Conservation (phyloP, 1,140 invertebrate species). For the Scylla paramamosain region DNA sequence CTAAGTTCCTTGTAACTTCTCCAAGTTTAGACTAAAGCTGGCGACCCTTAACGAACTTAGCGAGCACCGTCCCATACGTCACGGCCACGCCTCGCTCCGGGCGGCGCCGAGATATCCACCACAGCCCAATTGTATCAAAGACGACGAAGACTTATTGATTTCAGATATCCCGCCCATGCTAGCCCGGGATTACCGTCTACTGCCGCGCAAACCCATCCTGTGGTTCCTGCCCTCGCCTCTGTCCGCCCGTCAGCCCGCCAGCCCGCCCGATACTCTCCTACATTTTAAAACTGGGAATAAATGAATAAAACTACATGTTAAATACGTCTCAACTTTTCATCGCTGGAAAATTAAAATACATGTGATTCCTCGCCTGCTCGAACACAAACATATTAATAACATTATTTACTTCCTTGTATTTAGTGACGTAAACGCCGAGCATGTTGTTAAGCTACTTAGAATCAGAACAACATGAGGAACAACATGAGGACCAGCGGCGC, state of each 20-base stretch:
- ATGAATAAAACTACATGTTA: background rate
- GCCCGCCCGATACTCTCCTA: background rate
- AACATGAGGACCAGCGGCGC: too few relatives aligned
- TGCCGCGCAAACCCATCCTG: background rate
- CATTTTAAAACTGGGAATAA: background rate
- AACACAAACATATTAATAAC: too few relatives aligned
- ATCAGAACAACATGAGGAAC: too few relatives aligned
- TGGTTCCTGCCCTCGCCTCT: background rate
- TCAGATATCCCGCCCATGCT: slow-evolving; percentile 9
- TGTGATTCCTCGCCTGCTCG: too few relatives aligned
- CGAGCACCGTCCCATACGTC: slow-evolving; percentile 5
- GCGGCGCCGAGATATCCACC: background rate
- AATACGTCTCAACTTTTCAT: background rate
- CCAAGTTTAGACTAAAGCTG: slow-evolving; percentile 40
- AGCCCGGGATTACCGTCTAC: background rate
- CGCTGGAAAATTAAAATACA: too few relatives aligned
- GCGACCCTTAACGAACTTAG: slow-evolving; percentile 46
- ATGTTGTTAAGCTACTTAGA: too few relatives aligned
- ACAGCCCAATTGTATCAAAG: slow-evolving; percentile 34
- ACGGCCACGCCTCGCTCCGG: background rate
- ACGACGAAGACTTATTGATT: slow-evolving; percentile 47
- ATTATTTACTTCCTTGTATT: too few relatives aligned
- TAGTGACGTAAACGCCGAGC: background rate
- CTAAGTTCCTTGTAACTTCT: slow-evolving; percentile 47
- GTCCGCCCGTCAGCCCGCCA: background rate